Conservation (phyloP, 2,888 invertebrate genomes). For the Phytoseiulus persimilis region DNA sequence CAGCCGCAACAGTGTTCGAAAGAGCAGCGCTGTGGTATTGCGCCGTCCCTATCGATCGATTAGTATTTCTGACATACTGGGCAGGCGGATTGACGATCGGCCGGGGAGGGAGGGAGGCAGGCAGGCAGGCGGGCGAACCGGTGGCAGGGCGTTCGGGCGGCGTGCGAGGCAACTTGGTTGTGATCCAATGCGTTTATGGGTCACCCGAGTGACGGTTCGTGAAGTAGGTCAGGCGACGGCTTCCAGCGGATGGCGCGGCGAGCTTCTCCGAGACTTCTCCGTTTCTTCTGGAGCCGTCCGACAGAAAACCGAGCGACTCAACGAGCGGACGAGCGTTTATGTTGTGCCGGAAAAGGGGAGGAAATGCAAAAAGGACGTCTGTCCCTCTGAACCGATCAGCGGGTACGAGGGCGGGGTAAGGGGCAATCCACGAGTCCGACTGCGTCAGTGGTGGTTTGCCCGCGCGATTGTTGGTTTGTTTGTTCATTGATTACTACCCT, state of each 20-base stretch:
- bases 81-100: background rate
- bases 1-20: background rate
- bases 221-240: background rate
- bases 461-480: too few relatives aligned
- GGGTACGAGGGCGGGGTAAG: background rate
- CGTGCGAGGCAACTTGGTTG: background rate
- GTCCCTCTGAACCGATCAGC: background rate
- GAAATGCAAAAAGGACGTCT: background rate
- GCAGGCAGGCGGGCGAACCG: background rate
- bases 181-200: background rate
- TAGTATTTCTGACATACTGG: background rate
- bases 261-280: background rate
- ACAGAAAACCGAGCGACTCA: background rate
- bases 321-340: background rate
- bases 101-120: background rate
- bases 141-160: background rate
- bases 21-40: background rate
- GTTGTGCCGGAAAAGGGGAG: background rate
- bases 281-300: background rate
- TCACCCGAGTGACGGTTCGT: background rate
- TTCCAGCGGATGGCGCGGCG: background rate
- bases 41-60: background rate
- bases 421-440: background rate
- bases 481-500: too few relatives aligned
- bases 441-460: background rate